A percentile compares a stretch with the other conserved stretches of the same genome.
phyloP scores from a whole-genome alignment of 2,113 vertebrate genomes.

The Tachycineta bicolor region DNA sequence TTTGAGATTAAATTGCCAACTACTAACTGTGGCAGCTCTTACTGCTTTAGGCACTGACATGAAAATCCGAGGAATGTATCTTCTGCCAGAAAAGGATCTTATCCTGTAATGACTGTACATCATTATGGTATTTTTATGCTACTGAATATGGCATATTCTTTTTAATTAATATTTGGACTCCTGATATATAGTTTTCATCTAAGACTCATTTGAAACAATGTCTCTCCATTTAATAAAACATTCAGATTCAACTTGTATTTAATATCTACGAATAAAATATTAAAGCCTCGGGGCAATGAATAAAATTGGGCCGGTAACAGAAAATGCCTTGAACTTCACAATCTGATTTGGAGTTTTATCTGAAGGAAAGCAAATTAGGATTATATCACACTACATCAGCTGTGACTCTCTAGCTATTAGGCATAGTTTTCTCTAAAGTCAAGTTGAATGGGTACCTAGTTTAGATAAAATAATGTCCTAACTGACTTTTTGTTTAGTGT shows the following conservation, averaged over 20 bases:
- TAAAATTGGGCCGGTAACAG: neutral
- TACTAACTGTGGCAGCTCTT: neutral
- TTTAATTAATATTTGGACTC: constrained; percentile 46
- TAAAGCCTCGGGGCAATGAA: neutral
- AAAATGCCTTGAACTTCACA: neutral
- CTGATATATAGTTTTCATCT: neutral
- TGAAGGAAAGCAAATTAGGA: neutral
- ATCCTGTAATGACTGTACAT: constrained; percentile 11
- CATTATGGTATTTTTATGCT: neutral
- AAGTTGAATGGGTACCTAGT: neutral
- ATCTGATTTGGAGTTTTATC: neutral
- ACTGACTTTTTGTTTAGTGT: neutral
- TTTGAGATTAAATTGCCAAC: neutral
- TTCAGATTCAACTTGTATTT: neutral
- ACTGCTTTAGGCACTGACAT: constrained; percentile 6
- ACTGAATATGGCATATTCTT: neutral
- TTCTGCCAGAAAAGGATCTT: constrained; percentile 47
- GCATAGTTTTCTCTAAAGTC: neutral
- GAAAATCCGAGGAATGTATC: constrained; percentile 5
- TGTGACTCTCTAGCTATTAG: neutral
- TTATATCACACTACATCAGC: neutral
- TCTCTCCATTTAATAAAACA: constrained; percentile 20
- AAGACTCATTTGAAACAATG: constrained; percentile 20
- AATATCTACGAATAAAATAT: neutral
- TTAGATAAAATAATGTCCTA: neutral